Evolutionary conservation across 2,888 invertebrate species (phyloP).

Genomic region (Blomia tropicalis): DNA sequence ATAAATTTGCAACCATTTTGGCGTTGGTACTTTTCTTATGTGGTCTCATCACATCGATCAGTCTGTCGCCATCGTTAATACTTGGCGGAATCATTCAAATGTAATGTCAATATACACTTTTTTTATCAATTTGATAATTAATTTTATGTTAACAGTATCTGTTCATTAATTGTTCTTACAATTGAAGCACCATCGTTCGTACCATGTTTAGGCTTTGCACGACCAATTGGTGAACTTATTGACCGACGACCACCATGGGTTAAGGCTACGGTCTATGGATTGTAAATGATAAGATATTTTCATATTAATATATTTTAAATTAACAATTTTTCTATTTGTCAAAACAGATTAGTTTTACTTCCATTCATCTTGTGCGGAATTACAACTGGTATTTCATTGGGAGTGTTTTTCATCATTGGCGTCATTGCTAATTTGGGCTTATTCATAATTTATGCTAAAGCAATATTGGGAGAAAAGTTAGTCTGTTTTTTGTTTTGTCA

Average conservation of each 20-base stretch:
- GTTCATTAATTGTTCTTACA: neutral
- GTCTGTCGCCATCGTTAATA: neutral
- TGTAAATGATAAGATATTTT: neutral
- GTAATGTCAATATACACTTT: neutral
- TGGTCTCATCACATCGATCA: neutral
- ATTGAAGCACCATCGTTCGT: slow-evolving; percentile 6
- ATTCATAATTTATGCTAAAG: neutral
- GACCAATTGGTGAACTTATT: neutral
- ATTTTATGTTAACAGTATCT: too few relatives aligned
- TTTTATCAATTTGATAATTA: neutral
- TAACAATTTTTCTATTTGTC: neutral
- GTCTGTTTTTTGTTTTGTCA: neutral
- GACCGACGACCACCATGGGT: neutral
- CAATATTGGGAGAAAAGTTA: neutral
- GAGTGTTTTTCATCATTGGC: neutral
- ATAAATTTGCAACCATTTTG: neutral
- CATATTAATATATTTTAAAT: neutral
- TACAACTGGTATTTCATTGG: neutral
- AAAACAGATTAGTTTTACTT: neutral
- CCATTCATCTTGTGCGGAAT: neutral
- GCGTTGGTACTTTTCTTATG: slow-evolving; percentile 1
- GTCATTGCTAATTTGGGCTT: neutral
- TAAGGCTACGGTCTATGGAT: neutral
- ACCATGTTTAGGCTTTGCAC: slow-evolving; percentile 4
- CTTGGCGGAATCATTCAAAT: neutral